phyloP scores from a whole-genome alignment of 1,140 invertebrate genomes.

The Stenopsyche tienmushanensis region DNA sequence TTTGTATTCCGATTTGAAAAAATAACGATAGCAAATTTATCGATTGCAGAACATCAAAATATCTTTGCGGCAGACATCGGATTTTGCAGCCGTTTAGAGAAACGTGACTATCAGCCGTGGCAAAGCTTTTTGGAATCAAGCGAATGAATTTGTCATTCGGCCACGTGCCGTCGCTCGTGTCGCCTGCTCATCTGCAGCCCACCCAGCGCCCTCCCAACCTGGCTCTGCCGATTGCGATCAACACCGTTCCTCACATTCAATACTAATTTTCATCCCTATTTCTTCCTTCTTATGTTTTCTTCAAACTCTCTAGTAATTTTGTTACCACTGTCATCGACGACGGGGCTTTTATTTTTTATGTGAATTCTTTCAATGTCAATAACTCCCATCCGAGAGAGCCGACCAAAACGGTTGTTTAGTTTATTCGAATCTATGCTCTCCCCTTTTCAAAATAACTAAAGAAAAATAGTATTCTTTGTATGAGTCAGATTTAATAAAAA shows the following conservation, averaged over 20 bases:
- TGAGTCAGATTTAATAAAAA: too few relatives aligned
- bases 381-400: too few relatives aligned
- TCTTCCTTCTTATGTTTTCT: conserved; percentile 9
- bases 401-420: too few relatives aligned
- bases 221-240: conserved; percentile 12
- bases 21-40: conserved; percentile 13
- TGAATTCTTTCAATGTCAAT: too few relatives aligned
- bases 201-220: conserved; percentile 27
- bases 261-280: background rate
- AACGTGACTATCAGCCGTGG: conserved; percentile 72
- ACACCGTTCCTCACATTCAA: conserved; percentile 5
- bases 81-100: conserved; percentile 92
- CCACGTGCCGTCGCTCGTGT: conserved; percentile 56
- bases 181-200: conserved; percentile 43
- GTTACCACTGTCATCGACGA: too few relatives aligned
- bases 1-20: background rate
- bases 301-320: background rate
- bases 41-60: conserved; percentile 84
- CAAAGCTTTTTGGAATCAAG: conserved; percentile 38
- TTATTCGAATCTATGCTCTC: too few relatives aligned
- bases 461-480: too few relatives aligned
- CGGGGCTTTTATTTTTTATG: too few relatives aligned
- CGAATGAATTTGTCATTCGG: conserved; percentile 51
- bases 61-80: conserved; percentile 92
- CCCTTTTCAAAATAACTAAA: too few relatives aligned